Percentiles rank a stretch among this genome's conserved stretches.
Conservation (phyloP, 1,140 invertebrate genomes). For the Ganaspis sp. region DNA sequence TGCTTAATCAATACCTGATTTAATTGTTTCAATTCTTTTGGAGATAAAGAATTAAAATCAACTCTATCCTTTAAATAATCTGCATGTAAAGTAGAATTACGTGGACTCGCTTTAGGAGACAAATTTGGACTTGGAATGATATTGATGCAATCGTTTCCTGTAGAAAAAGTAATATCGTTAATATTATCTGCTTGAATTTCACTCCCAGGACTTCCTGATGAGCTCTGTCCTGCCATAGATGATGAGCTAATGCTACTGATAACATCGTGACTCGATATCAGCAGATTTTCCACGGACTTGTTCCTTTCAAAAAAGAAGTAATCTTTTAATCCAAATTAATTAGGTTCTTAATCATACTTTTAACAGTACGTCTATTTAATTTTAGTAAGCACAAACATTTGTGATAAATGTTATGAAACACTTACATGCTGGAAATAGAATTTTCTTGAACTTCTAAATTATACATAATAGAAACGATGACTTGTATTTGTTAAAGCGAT, state of each 20-base stretch:
- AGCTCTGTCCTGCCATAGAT: conserved; percentile 59
- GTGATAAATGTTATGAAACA: background rate
- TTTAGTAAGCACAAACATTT: background rate
- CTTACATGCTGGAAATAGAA: conserved; percentile 33
- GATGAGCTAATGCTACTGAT: conserved; percentile 75
- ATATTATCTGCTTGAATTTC: conserved; percentile 56
- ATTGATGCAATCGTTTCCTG: conserved; percentile 74
- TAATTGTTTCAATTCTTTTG: conserved; percentile 59
- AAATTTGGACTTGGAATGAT: conserved; percentile 76
- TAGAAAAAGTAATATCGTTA: conserved; percentile 56
- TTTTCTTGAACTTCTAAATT: conserved; percentile 28
- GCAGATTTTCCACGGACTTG: conserved; percentile 81
- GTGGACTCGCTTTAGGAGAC: conserved; percentile 72
- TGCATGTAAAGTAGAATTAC: conserved; percentile 45
- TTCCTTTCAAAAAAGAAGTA: conserved; percentile 73
- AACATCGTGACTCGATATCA: conserved; percentile 81
- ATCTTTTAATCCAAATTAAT: conserved; percentile 19
- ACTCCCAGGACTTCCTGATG: conserved; percentile 61
- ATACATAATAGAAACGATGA: no score
- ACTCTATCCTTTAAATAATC: conserved; percentile 60
- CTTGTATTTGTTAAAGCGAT: no score
- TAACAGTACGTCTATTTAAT: background rate
- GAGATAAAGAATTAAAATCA: conserved; percentile 44
- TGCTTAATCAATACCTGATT: conserved; percentile 57
- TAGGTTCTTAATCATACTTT: background rate